Evolutionary conservation across 2,113 vertebrate species (phyloP).

Genomic region (Struthidea cinerea): DNA sequence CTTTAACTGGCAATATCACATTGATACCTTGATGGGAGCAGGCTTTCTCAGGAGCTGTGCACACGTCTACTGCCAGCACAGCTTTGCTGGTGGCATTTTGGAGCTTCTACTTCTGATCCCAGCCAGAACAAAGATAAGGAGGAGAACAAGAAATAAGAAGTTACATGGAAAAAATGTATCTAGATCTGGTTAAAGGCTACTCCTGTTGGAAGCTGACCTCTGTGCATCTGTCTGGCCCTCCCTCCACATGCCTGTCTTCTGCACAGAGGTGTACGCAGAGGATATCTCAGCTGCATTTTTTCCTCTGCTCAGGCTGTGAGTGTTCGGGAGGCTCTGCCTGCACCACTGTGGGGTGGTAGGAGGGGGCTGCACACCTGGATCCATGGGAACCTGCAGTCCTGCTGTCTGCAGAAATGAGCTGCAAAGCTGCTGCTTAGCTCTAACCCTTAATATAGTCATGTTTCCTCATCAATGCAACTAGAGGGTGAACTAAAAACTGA

Average conservation of each 20-base stretch:
- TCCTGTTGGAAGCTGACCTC: not conserved
- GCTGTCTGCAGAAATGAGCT: not conserved
- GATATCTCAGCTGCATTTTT: not conserved
- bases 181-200: not conserved
- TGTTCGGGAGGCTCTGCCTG: not conserved
- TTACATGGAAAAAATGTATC: not conserved
- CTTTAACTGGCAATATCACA: accelerated
- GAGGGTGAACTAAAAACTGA: not conserved
- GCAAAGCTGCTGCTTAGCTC: not conserved
- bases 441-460: not conserved
- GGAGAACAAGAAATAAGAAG: not conserved
- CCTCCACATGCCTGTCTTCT: accelerated
- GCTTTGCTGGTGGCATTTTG: not conserved
- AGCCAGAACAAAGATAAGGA: not conserved
- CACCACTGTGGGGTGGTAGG: not conserved
- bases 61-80: not conserved
- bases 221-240: accelerated
- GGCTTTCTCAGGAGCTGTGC: not conserved
- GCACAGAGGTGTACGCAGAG: not conserved
- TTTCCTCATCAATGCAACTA: not conserved
- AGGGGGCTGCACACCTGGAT: not conserved
- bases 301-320: not conserved
- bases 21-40: not conserved
- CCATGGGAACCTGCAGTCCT: not conserved
- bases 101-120: not conserved